A percentile compares a stretch with the other conserved stretches of the same genome.
Conservation (phyloP, 2,113 vertebrate species). For the Heteronetta atricapilla region DNA sequence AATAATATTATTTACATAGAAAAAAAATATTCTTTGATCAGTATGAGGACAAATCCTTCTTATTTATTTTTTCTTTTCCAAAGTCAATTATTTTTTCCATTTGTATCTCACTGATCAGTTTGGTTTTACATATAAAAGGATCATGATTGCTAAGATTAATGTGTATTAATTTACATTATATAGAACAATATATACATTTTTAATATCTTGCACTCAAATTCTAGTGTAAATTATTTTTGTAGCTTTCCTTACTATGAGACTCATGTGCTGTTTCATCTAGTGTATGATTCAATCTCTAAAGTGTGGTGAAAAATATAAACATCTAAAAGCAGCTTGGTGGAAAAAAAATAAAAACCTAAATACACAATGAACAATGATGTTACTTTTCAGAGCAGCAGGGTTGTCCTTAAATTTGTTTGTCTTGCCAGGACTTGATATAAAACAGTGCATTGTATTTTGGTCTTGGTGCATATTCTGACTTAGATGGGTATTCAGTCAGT, state of each 20-base stretch:
- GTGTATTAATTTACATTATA: neutral
- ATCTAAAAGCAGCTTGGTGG: neutral
- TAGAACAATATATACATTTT: neutral
- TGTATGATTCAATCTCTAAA: neutral
- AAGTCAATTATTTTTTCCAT: neutral
- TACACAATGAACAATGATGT: neutral
- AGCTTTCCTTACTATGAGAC: neutral
- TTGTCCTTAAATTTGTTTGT: constrained; percentile 3
- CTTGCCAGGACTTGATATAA: neutral
- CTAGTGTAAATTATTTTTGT: neutral
- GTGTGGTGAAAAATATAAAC: neutral
- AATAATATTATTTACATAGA: no score
- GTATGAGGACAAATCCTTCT: neutral
- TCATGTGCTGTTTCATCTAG: neutral
- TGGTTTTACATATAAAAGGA: neutral
- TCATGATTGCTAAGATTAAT: neutral
- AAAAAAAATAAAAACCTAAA: neutral
- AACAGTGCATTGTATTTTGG: neutral
- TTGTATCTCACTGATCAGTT: neutral
- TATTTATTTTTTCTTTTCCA: neutral
- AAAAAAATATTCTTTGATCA: neutral
- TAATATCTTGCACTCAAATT: constrained; percentile 4
- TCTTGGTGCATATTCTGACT: neutral
- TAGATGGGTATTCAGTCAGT: neutral
- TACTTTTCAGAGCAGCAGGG: neutral